Evolutionary conservation across 2,888 invertebrate genomes (phyloP).

Genomic region (Pseudococcus jackbeardsleyi): DNA sequence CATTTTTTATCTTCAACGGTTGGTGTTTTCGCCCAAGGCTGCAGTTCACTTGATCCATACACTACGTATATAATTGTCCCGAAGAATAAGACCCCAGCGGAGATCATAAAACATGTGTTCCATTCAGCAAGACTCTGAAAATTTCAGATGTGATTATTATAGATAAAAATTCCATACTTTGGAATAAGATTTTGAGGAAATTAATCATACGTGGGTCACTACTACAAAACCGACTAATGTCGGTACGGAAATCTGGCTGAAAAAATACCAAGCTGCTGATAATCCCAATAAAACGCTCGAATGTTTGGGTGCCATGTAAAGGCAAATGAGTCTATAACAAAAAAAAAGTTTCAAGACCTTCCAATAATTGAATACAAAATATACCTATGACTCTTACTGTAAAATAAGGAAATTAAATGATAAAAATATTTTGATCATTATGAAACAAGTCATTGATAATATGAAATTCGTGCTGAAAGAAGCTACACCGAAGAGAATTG

Average conservation of each 20-base stretch:
- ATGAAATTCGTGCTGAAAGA: not conserved
- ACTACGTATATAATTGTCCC: not conserved
- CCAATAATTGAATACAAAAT: not conserved
- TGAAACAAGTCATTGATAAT: not conserved
- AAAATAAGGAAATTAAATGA: conserved; percentile 13
- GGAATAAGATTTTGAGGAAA: too few species aligned
- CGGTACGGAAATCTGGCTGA: not conserved
- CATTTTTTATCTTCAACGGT: not conserved
- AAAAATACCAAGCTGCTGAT: not conserved
- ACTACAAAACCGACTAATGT: not conserved
- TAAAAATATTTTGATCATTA: conserved; percentile 18
- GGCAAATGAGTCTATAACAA: not conserved
- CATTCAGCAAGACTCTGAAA: not conserved
- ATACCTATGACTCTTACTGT: not conserved
- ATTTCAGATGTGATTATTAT: too few species aligned
- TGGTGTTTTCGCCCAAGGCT: conserved; percentile 5
- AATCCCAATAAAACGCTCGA: conserved; percentile 33
- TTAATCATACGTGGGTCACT: not conserved
- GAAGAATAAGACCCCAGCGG: not conserved
- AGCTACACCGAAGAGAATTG: not conserved
- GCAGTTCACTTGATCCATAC: not conserved
- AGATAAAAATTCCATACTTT: not conserved
- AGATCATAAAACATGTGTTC: not conserved
- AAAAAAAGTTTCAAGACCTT: not conserved
- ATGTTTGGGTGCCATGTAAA: conserved; percentile 43